These are phyloP conservation scores for Apamea anceps DNA, from an alignment of 2,888 invertebrate species.

Conservation along the genomic window DNA sequence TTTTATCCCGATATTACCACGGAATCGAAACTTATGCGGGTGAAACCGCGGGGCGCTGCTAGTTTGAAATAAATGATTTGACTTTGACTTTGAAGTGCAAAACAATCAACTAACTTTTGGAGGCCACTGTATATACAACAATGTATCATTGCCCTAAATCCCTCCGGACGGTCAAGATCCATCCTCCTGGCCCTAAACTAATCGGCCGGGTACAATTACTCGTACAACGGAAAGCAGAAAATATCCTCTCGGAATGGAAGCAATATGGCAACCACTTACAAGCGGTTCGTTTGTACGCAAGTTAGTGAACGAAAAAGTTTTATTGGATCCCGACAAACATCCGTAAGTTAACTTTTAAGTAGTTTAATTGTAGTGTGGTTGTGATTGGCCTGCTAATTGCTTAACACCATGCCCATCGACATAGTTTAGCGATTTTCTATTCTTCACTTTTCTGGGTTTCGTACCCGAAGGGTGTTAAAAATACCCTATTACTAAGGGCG, in stretches of 20 bases:
- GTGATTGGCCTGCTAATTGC: background rate
- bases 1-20: no score
- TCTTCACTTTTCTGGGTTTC: no score
- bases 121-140: conserved; percentile 1
- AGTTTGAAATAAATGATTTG: no score
- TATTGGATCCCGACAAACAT: conserved; percentile 25
- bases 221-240: conserved; percentile 15
- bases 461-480: no score
- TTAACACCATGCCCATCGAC: background rate
- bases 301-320: conserved; percentile 40
- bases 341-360: conserved; percentile 25
- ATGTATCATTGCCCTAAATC: conserved; percentile 8
- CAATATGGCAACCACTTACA: conserved; percentile 33
- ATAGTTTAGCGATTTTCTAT: background rate
- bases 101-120: no score
- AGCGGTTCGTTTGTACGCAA: conserved; percentile 32
- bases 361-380: conserved; percentile 27
- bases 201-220: conserved; percentile 21
- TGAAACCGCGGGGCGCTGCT: no score
- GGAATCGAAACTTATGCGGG: no score
- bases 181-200: conserved; percentile 26
- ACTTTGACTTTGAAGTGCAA: no score
- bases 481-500: no score
- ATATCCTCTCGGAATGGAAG: conserved; percentile 6
- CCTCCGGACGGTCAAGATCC: background rate